phyloP scores from a whole-genome alignment of 2,113 vertebrate species.

The Cephalopterus ornatus region DNA sequence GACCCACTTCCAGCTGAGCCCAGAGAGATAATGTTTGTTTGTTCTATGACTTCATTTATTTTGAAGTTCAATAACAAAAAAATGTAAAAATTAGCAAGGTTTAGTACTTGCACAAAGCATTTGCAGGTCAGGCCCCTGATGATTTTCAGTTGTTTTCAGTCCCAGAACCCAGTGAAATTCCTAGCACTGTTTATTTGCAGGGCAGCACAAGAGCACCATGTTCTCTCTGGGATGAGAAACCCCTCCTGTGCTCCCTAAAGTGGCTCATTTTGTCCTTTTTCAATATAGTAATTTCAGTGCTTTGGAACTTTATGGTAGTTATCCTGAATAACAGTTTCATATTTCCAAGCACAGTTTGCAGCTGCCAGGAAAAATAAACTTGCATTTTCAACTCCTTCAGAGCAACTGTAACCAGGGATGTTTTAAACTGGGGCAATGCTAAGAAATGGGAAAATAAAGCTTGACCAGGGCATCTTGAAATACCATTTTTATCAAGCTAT shows the following conservation, averaged over 20 bases:
- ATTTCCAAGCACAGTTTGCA: constrained; percentile 76
- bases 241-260: constrained; percentile 52
- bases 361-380: constrained; percentile 80
- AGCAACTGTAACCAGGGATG: constrained; percentile 58
- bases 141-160: neutral
- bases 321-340: constrained; percentile 75
- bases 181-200: constrained; percentile 3
- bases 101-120: neutral
- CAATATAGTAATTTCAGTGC: constrained; percentile 69
- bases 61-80: neutral
- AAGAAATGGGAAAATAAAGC: constrained; percentile 21
- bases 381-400: constrained; percentile 68
- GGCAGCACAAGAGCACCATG: constrained; percentile 62
- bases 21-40: neutral
- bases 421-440: constrained; percentile 18
- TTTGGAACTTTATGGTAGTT: constrained; percentile 72
- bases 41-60: neutral
- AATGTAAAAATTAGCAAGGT: neutral
- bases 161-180: constrained; percentile 21
- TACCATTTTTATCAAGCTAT: neutral
- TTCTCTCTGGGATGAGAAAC: constrained; percentile 68
- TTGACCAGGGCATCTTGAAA: neutral
- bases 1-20: neutral
- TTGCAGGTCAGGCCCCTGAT: neutral
- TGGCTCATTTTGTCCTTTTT: constrained; percentile 75